Conservation (phyloP, 2,888 invertebrate species). For the Nemoura dubitans region DNA sequence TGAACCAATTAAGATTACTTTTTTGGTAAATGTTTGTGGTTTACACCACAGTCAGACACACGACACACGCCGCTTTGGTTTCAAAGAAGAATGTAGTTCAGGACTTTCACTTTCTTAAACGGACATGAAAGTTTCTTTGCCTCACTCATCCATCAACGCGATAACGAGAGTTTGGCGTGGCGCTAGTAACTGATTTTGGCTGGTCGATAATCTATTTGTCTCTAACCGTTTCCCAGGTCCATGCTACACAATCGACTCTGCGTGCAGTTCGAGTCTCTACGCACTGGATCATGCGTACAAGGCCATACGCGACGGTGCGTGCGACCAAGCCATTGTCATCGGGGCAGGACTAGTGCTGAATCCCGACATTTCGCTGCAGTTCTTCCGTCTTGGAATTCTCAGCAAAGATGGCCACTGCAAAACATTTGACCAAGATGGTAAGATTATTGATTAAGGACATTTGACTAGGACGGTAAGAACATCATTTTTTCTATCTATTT, state of each 20-base stretch:
- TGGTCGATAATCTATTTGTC: no score
- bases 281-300: constrained; percentile 85
- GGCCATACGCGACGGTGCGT: constrained; percentile 79
- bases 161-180: no score
- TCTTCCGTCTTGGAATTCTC: constrained; percentile 75
- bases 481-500: no score
- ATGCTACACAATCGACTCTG: constrained; percentile 88
- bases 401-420: constrained; percentile 88
- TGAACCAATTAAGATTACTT: no score
- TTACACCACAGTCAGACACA: no score
- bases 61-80: no score
- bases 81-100: no score
- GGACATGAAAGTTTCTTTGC: no score
- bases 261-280: constrained; percentile 92
- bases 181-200: no score
- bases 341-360: constrained; percentile 64
- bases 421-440: constrained; percentile 81
- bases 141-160: no score
- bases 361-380: constrained; percentile 89
- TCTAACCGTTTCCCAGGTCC: constrained; percentile 69
- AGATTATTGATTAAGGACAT: not conserved
- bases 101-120: no score
- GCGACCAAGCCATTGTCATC: constrained; percentile 85
- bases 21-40: no score
- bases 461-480: not conserved